Conservation (phyloP, 2,113 vertebrate genomes). For the Lontra canadensis region DNA sequence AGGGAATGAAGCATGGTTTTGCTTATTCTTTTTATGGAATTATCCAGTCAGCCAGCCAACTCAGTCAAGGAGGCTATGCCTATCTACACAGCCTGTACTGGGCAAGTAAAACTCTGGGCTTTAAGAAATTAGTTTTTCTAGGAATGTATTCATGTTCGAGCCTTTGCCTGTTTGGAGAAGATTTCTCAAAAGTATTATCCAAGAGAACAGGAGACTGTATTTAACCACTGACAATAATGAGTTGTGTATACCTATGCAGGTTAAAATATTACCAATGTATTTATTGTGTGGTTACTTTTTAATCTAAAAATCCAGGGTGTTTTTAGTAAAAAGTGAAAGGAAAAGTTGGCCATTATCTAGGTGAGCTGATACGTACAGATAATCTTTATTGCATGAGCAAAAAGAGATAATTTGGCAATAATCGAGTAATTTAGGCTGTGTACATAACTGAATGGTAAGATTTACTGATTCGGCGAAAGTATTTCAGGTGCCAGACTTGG, state of each 20-base stretch:
- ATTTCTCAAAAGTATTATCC: neutral
- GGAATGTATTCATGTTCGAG: neutral
- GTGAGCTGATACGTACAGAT: neutral
- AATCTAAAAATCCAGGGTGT: neutral
- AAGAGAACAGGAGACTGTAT: neutral
- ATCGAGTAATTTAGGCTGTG: neutral
- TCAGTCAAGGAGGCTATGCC: neutral
- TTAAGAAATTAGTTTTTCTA: neutral
- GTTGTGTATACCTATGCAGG: neutral
- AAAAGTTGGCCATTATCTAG: neutral
- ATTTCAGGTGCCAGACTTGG: neutral
- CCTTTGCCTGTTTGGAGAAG: neutral
- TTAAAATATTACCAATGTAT: neutral
- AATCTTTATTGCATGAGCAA: neutral
- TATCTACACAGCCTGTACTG: neutral
- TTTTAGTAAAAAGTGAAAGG: conserved; percentile 40
- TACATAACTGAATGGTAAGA: neutral
- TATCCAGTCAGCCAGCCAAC: neutral
- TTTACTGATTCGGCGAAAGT: neutral
- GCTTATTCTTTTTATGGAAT: neutral
- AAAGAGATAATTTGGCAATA: neutral
- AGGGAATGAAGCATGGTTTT: neutral
- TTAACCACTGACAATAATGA: neutral
- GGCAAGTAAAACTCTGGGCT: neutral
- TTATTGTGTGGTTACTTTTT: neutral